Evolutionary conservation across 2,113 vertebrate species (phyloP).

Genomic region (Cervus canadensis): DNA sequence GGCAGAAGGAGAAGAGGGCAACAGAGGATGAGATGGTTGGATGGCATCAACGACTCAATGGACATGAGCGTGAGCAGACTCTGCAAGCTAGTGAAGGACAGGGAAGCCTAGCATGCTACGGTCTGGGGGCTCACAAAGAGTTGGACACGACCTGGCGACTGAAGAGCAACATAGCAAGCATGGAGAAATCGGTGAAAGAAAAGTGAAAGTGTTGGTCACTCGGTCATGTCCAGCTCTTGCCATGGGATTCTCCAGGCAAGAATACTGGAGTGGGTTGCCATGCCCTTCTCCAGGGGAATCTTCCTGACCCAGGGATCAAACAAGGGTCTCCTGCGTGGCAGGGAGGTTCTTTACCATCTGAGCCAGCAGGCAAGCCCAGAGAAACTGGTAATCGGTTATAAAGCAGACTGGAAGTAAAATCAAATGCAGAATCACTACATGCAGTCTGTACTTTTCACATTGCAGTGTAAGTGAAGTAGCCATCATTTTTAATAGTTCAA

Average conservation of each 20-base stretch:
- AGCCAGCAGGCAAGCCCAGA: neutral
- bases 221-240: neutral
- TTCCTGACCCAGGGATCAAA: neutral
- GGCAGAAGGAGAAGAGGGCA: neutral
- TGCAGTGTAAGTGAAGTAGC: neutral
- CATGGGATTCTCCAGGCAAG: neutral
- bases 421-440: neutral
- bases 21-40: neutral
- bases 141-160: accelerated
- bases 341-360: neutral
- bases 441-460: neutral
- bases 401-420: neutral
- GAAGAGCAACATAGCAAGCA: neutral
- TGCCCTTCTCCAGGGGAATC: neutral
- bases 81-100: neutral
- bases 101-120: accelerated
- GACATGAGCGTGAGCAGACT: neutral
- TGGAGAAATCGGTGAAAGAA: neutral
- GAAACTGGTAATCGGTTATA: accelerated
- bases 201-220: neutral
- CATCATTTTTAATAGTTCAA: neutral
- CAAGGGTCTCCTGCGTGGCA: accelerated
- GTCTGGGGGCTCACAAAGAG: neutral
- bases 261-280: neutral
- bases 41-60: accelerated